Percentiles rank a stretch among this genome's conserved stretches.
Conservation (phyloP, 2,888 invertebrate species). For the Actias luna region DNA sequence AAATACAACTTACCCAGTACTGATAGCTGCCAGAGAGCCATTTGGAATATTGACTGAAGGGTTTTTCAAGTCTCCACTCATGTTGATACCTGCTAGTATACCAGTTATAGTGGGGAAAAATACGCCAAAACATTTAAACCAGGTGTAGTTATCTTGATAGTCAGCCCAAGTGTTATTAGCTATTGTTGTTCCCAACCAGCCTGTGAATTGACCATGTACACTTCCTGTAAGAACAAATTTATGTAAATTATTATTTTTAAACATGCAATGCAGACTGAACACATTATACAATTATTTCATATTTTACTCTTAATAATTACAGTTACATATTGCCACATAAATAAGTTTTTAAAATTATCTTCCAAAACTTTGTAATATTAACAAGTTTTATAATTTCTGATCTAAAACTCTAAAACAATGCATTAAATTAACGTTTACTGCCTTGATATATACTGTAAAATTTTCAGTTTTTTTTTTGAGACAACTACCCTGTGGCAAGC, state of each 20-base stretch:
- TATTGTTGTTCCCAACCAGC: conserved; percentile 91
- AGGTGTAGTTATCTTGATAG: conserved; percentile 90
- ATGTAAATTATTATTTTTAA: neutral
- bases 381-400: conserved; percentile 18
- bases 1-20: conserved; percentile 85
- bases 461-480: too few relatives aligned
- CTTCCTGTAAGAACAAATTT: conserved; percentile 25
- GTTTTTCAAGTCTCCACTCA: conserved; percentile 97
- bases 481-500: too few relatives aligned
- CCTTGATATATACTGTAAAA: too few relatives aligned
- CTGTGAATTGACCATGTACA: conserved; percentile 86
- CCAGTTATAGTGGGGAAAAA: conserved; percentile 99
- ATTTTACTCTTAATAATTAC: neutral
- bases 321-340: neutral
- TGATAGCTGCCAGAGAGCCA: conserved; percentile 95
- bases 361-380: neutral
- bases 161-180: conserved; percentile 90
- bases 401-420: too few relatives aligned
- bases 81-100: conserved; percentile 97
- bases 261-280: neutral
- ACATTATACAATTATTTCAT: neutral
- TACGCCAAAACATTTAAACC: conserved; percentile 98
- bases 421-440: too few relatives aligned
- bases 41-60: conserved; percentile 96
- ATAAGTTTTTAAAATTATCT: neutral